phyloP scores from a whole-genome alignment of 2,888 invertebrate genomes.

The Alsophila aescularia region DNA sequence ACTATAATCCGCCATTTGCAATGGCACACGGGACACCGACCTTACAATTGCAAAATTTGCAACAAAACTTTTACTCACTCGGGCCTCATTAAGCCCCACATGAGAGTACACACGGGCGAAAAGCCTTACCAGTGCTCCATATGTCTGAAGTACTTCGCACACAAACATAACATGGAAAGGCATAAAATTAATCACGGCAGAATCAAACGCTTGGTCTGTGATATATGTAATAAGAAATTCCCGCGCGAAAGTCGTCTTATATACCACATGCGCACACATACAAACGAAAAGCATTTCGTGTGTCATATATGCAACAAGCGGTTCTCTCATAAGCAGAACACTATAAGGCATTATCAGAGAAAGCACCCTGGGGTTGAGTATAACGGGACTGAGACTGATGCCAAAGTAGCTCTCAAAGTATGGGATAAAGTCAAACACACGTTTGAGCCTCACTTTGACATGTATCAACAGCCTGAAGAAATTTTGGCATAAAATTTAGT shows the following conservation, averaged over 20 bases:
- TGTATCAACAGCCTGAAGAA: slow-evolving; percentile 38
- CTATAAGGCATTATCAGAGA: slow-evolving; percentile 60
- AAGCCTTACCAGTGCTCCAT: slow-evolving; percentile 39
- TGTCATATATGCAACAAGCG: slow-evolving; percentile 60
- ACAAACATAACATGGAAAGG: slow-evolving; percentile 66
- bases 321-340: slow-evolving; percentile 69
- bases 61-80: slow-evolving; percentile 55
- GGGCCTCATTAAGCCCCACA: slow-evolving; percentile 57
- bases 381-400: slow-evolving; percentile 57
- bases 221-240: slow-evolving; percentile 64
- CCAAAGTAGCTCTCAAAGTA: slow-evolving; percentile 56
- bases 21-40: slow-evolving; percentile 50
- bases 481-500: too few species aligned
- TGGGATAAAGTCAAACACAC: slow-evolving; percentile 56
- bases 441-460: slow-evolving; percentile 32
- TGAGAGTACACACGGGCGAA: slow-evolving; percentile 48
- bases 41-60: slow-evolving; percentile 56
- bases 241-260: slow-evolving; percentile 63
- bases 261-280: slow-evolving; percentile 67
- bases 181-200: slow-evolving; percentile 58
- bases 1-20: slow-evolving; percentile 59
- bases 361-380: slow-evolving; percentile 64
- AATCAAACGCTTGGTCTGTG: slow-evolving; percentile 59
- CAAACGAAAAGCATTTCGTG: slow-evolving; percentile 59
- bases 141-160: slow-evolving; percentile 54